A percentile compares a stretch with the other conserved stretches of the same genome.
Evolutionary conservation across 2,888 invertebrate genomes (phyloP).

Genomic region (Anagyrus pseudococci): DNA sequence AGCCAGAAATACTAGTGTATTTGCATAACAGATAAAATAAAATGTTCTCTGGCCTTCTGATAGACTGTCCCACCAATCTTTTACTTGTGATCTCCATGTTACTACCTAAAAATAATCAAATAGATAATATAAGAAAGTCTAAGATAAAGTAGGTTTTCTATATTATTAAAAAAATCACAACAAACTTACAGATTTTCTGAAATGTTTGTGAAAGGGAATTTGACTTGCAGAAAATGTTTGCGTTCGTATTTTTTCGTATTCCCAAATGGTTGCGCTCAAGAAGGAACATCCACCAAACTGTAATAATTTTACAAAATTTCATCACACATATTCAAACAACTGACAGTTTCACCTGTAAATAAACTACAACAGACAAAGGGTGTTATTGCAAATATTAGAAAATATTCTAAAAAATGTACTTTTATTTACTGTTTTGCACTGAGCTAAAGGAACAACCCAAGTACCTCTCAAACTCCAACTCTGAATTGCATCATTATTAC

Average conservation of each 20-base stretch:
- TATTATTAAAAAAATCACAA: background rate
- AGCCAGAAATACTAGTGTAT: slow-evolving; percentile 79
- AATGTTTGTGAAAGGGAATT: slow-evolving; percentile 5
- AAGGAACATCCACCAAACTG: slow-evolving; percentile 76
- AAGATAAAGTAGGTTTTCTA: background rate
- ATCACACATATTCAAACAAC: slow-evolving; percentile 14
- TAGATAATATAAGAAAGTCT: background rate
- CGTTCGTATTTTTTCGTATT: slow-evolving; percentile 75
- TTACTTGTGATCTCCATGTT: slow-evolving; percentile 51
- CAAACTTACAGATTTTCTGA: slow-evolving; percentile 14
- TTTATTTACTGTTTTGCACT: slow-evolving; percentile 1
- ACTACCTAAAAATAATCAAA: background rate
- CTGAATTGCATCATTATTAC: no score
- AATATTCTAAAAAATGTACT: background rate
- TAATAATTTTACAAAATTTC: slow-evolving; percentile 37
- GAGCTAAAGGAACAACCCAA: no score
- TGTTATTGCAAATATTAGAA: background rate
- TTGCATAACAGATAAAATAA: slow-evolving; percentile 78
- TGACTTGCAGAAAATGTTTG: slow-evolving; percentile 46
- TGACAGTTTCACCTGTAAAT: slow-evolving; percentile 10
- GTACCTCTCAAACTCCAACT: no score
- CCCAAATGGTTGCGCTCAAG: slow-evolving; percentile 82
- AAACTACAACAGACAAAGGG: background rate
- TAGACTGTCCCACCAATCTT: slow-evolving; percentile 75
- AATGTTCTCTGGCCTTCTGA: slow-evolving; percentile 80